A percentile compares a stretch with the other conserved stretches of the same genome.
Evolutionary conservation across 1,140 invertebrate genomes (phyloP).

Genomic region (Drosophila simulans): DNA sequence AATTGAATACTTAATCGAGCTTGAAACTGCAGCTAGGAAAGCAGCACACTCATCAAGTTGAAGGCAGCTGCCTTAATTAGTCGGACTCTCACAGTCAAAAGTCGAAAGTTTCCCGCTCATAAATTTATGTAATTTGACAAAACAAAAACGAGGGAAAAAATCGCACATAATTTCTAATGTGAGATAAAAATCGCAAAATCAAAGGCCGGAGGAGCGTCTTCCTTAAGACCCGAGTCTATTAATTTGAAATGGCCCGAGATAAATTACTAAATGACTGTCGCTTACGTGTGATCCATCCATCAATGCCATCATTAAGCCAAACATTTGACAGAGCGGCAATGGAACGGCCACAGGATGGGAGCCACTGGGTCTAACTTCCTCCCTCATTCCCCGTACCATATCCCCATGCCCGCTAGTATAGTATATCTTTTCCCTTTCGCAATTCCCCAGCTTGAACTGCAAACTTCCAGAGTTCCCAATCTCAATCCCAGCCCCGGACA

Average conservation of each 20-base stretch:
- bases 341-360: constrained; percentile 42
- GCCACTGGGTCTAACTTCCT: constrained; percentile 5
- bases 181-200: constrained; percentile 67
- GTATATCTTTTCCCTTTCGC: constrained; percentile 19
- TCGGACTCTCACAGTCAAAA: constrained; percentile 60
- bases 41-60: constrained; percentile 12
- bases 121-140: constrained; percentile 81
- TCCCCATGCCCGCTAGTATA: neutral
- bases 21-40: constrained; percentile 52
- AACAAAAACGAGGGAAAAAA: constrained; percentile 39
- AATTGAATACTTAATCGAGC: constrained; percentile 79
- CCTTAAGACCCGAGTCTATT: constrained; percentile 57
- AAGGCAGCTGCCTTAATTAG: constrained; percentile 67
- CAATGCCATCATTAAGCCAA: constrained; percentile 81
- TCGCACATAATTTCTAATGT: constrained; percentile 73
- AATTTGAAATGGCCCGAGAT: constrained; percentile 79
- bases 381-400: neutral
- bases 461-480: constrained; percentile 21
- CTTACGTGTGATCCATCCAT: constrained; percentile 83
- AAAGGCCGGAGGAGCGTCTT: constrained; percentile 33
- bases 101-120: constrained; percentile 35
- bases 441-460: constrained; percentile 11
- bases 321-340: constrained; percentile 76
- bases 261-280: constrained; percentile 81
- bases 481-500: constrained; percentile 25